phyloP scores from a whole-genome alignment of 2,113 vertebrate species.

The Mesembrinibis cayennensis region DNA sequence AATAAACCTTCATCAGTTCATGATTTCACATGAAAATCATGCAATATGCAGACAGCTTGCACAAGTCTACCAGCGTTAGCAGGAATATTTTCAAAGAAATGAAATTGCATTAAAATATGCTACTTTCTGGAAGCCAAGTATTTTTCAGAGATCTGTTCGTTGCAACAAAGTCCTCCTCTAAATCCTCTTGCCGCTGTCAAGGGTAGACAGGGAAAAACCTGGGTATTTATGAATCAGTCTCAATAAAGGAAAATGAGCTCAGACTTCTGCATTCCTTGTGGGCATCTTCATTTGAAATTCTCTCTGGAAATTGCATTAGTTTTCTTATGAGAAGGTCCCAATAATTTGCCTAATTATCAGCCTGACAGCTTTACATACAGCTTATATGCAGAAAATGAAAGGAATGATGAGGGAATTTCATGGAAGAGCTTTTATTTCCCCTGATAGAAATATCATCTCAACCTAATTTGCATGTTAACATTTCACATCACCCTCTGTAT shows the following conservation, averaged over 20 bases:
- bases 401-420: constrained; percentile 46
- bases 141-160: neutral
- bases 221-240: neutral
- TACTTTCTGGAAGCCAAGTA: neutral
- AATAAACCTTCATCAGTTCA: neutral
- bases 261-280: constrained; percentile 24
- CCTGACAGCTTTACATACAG: constrained; percentile 27
- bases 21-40: neutral
- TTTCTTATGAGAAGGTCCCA: constrained; percentile 36
- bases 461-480: constrained; percentile 43
- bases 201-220: neutral
- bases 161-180: neutral
- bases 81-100: neutral
- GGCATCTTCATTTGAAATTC: constrained; percentile 35
- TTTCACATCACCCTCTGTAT: neutral
- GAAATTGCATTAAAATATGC: neutral
- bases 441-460: constrained; percentile 24
- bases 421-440: constrained; percentile 53
- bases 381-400: constrained; percentile 51
- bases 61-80: neutral
- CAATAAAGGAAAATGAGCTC: neutral
- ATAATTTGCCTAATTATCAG: constrained; percentile 54
- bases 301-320: constrained; percentile 18
- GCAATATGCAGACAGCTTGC: neutral
- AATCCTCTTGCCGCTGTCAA: neutral